These are phyloP conservation scores for Odontesthes bonariensis DNA, from an alignment of 2,113 vertebrate genomes.

Conservation along the genomic window DNA sequence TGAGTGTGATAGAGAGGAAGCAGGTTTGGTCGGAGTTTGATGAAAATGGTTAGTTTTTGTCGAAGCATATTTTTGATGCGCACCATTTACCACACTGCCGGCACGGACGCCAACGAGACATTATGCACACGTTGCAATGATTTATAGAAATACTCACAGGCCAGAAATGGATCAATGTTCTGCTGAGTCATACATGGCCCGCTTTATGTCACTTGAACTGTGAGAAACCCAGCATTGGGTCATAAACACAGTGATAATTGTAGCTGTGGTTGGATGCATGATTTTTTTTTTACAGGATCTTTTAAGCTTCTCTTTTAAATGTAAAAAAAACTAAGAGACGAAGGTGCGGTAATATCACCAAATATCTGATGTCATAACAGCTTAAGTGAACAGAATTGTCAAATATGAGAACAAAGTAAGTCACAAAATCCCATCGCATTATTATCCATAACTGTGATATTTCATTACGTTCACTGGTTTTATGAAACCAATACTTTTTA, in stretches of 20 bases:
- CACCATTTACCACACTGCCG: background rate
- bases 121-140: background rate
- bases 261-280: background rate
- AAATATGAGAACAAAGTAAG: background rate
- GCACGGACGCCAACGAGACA: background rate
- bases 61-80: background rate
- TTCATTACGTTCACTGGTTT: no score
- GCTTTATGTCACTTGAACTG: background rate
- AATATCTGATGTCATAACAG: background rate
- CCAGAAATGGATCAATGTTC: conserved; percentile 1
- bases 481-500: no score
- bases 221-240: background rate
- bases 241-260: background rate
- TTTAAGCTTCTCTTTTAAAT: background rate
- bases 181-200: background rate
- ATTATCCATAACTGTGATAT: no score
- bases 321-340: no score
- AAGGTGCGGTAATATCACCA: no score
- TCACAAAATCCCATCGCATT: no score
- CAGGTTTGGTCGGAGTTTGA: background rate
- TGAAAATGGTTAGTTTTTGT: background rate
- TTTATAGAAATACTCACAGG: conserved; percentile 3
- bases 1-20: conserved; percentile 1
- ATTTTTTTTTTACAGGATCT: background rate
- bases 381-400: background rate